A percentile compares a stretch with the other conserved stretches of the same genome.
Conservation (phyloP, 2,797 vertebrate genomes). For the Morelia viridis region DNA sequence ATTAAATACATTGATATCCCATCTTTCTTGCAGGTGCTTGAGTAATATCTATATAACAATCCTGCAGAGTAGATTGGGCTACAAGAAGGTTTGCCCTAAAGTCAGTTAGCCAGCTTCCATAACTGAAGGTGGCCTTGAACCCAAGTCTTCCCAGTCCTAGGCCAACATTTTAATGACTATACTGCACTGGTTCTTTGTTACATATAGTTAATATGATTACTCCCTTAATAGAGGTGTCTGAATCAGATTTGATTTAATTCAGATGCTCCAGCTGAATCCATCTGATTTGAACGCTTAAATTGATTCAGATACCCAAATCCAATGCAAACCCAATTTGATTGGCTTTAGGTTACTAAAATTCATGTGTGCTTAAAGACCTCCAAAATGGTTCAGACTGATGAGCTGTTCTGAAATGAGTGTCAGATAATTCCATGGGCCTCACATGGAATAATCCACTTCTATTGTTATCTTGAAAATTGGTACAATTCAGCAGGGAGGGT, state of each 20-base stretch:
- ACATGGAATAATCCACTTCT: neutral
- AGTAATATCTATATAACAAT: too few relatives aligned
- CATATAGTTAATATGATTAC: neutral
- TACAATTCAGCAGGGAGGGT: neutral
- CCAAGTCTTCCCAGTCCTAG: neutral
- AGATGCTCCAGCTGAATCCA: neutral
- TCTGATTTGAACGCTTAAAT: neutral
- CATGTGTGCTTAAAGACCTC: neutral
- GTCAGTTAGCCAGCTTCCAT: neutral
- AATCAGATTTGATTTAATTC: neutral
- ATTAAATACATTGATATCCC: too few relatives aligned
- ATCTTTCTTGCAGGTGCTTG: too few relatives aligned
- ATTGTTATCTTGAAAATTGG: neutral
- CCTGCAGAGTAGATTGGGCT: neutral
- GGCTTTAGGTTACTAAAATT: neutral
- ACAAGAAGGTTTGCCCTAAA: neutral
- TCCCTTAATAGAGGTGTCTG: neutral
- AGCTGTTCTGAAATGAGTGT: neutral
- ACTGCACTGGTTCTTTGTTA: neutral
- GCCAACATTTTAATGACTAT: neutral
- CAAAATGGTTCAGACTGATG: neutral
- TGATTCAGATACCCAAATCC: neutral
- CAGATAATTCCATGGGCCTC: neutral
- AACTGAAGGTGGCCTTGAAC: neutral
- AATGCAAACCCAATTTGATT: neutral